Conservation (phyloP, 1,140 invertebrate species). For the Drosophila sp. region DNA sequence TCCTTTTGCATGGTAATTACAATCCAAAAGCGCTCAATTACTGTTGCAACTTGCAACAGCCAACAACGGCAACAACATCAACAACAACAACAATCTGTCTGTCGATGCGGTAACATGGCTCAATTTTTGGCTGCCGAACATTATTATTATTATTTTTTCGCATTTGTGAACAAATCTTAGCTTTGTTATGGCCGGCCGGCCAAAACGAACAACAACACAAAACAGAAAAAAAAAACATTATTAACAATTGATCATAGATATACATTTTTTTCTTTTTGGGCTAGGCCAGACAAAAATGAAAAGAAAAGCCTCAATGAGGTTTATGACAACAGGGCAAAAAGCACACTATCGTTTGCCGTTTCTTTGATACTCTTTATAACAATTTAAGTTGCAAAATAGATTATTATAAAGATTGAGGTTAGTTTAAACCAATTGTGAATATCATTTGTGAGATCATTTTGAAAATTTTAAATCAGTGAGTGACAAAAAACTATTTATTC, state of each 20-base stretch:
- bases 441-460: no score
- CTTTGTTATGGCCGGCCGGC: constrained; percentile 41
- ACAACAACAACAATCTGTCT: constrained; percentile 15
- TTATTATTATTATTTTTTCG: constrained; percentile 70
- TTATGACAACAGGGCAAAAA: no score
- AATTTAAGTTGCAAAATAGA: no score
- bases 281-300: no score
- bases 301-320: no score
- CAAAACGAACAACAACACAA: constrained; percentile 36
- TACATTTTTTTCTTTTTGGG: no score
- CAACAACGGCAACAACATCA: constrained; percentile 38
- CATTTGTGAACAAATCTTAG: constrained; percentile 65
- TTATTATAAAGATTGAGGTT: no score
- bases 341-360: no score
- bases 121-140: constrained; percentile 68
- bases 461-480: no score
- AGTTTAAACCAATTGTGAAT: no score
- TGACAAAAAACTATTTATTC: no score
- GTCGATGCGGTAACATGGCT: constrained; percentile 74
- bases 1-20: constrained; percentile 74
- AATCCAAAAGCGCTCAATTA: constrained; percentile 60
- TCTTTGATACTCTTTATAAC: no score
- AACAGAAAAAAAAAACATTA: constrained; percentile 29
- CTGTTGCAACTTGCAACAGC: constrained; percentile 53
- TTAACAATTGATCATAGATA: constrained; percentile 5